These are phyloP conservation scores for Saxicola maurus DNA, from an alignment of 2,797 vertebrate species.

Conservation along the genomic window DNA sequence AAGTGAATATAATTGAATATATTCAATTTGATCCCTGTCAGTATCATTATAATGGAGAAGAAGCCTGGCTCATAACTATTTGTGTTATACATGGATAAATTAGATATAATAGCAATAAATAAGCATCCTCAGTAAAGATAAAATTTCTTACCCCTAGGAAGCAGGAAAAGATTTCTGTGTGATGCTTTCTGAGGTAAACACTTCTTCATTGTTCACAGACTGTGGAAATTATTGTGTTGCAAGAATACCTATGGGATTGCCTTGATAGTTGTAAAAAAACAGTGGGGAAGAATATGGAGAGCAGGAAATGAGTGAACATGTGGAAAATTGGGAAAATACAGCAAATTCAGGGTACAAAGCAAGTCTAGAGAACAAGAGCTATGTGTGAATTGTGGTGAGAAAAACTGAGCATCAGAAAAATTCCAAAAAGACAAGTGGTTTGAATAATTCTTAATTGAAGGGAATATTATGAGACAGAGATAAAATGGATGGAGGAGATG, in stretches of 20 bases:
- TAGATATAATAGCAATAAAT: background rate
- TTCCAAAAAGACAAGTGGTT: background rate
- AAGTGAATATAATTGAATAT: no score
- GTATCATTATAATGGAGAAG: background rate
- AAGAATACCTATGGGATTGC: background rate
- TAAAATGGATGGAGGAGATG: background rate
- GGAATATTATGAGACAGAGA: background rate
- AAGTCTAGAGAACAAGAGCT: background rate
- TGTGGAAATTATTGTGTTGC: accelerated
- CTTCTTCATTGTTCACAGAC: background rate
- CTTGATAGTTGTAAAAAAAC: background rate
- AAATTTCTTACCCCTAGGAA: background rate
- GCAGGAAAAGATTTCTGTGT: background rate
- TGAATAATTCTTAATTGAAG: background rate
- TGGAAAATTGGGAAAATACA: background rate
- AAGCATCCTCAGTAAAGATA: background rate
- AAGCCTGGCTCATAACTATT: background rate
- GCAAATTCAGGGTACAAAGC: background rate
- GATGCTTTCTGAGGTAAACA: background rate
- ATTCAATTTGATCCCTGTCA: background rate
- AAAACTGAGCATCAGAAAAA: background rate
- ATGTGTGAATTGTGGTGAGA: background rate
- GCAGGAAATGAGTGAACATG: background rate
- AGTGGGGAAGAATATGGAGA: background rate
- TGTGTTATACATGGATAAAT: background rate